Conservation (phyloP, 2,113 vertebrate genomes). For the Columbina picui region DNA sequence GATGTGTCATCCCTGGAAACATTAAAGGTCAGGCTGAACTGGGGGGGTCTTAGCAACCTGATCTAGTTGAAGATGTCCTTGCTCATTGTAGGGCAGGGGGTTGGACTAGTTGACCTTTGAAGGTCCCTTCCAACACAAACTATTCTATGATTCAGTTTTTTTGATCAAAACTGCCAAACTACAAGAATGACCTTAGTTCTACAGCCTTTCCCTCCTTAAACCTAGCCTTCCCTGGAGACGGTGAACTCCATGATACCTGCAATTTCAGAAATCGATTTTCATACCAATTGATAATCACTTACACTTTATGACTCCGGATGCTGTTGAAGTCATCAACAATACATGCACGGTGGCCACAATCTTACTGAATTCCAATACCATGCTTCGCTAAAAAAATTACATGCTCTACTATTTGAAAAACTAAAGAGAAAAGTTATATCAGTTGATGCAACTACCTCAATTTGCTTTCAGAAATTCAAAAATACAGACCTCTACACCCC, state of each 20-base stretch:
- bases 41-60: too few relatives aligned
- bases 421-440: neutral
- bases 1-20: too few relatives aligned
- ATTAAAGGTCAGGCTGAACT: too few relatives aligned
- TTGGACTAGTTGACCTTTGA: too few relatives aligned
- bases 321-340: neutral
- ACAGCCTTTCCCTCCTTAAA: neutral
- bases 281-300: neutral
- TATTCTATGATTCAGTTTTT: too few relatives aligned
- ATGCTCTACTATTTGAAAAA: neutral
- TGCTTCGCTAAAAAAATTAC: neutral
- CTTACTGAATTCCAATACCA: neutral
- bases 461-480: neutral
- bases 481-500: accelerated
- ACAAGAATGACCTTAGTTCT: neutral
- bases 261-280: neutral
- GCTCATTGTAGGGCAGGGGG: too few relatives aligned
- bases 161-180: neutral
- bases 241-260: neutral
- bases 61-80: too few relatives aligned
- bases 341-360: neutral
- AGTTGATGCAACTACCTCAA: neutral
- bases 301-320: neutral
- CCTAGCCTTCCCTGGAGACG: neutral
- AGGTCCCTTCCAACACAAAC: too few relatives aligned